These are phyloP conservation scores for Hoplias malabaricus DNA, from an alignment of 2,113 vertebrate species.

Conservation along the genomic window DNA sequence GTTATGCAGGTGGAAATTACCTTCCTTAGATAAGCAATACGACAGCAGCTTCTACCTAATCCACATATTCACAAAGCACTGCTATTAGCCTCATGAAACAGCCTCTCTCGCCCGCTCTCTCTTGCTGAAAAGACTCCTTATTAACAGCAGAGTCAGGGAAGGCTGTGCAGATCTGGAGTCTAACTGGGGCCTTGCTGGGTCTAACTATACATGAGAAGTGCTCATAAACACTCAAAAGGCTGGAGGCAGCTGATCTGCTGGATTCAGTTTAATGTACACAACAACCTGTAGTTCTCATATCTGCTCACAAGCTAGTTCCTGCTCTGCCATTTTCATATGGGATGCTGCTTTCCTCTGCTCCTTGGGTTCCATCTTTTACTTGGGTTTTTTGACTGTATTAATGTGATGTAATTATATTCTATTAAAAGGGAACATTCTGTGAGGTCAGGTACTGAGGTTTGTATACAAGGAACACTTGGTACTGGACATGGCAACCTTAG, in stretches of 20 bases:
- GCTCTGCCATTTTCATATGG: neutral
- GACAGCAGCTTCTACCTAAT: conserved; percentile 5
- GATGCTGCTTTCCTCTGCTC: neutral
- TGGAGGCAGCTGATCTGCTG: neutral
- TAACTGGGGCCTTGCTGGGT: neutral
- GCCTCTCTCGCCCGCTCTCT: neutral
- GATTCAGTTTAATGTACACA: neutral
- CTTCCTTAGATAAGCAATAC: conserved; percentile 13
- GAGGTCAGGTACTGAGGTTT: no score
- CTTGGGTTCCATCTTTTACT: neutral
- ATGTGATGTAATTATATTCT: no score
- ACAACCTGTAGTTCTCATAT: neutral
- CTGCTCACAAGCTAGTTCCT: neutral
- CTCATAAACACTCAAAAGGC: neutral
- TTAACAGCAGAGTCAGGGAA: neutral
- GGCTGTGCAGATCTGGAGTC: neutral
- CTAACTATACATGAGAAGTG: neutral
- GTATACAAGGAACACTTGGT: no score
- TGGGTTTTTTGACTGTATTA: neutral
- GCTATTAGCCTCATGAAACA: conserved; percentile 3
- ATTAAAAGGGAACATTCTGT: no score
- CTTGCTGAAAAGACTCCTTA: conserved; percentile 21
- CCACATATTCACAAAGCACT: neutral
- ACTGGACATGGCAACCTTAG: no score
- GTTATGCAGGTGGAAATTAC: conserved; percentile 20